Percentiles rank a stretch among this genome's conserved stretches.
These are phyloP conservation scores for Bombyx mori DNA, from an alignment of 1,140 invertebrate genomes.

Conservation along the genomic window DNA sequence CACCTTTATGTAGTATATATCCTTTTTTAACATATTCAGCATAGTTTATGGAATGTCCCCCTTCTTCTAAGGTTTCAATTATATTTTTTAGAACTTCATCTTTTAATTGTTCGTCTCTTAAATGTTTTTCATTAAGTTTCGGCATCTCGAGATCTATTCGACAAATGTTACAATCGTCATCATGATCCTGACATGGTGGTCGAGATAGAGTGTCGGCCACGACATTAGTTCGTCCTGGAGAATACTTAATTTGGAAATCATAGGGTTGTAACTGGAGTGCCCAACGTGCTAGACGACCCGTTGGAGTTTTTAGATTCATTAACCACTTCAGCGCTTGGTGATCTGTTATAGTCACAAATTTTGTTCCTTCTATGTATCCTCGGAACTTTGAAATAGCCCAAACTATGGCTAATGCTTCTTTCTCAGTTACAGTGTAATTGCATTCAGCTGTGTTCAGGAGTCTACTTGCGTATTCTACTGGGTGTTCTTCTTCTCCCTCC, in stretches of 20 bases:
- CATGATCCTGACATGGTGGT: slow-evolving; percentile 12
- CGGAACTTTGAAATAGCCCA: slow-evolving; percentile 58
- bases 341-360: slow-evolving; percentile 32
- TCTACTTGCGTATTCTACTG: not conserved
- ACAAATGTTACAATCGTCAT: slow-evolving; percentile 13
- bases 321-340: slow-evolving; percentile 70
- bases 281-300: slow-evolving; percentile 58
- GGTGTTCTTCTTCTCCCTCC: not conserved
- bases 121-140: slow-evolving; percentile 8
- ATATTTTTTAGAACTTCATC: slow-evolving; percentile 30
- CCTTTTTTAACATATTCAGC: slow-evolving; percentile 16
- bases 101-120: slow-evolving; percentile 25
- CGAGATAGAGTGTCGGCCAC: slow-evolving; percentile 33
- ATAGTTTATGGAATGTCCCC: slow-evolving; percentile 1
- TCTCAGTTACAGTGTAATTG: too few species aligned
- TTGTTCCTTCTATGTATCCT: slow-evolving; percentile 44
- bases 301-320: slow-evolving; percentile 43
- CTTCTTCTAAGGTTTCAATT: slow-evolving; percentile 6
- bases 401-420: slow-evolving; percentile 66
- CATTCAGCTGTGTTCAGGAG: not conserved
- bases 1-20: slow-evolving; percentile 18
- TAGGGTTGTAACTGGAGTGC: slow-evolving; percentile 54
- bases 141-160: slow-evolving; percentile 23
- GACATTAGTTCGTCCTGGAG: slow-evolving; percentile 27
- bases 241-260: slow-evolving; percentile 34